Evolutionary conservation across 2,113 vertebrate genomes (phyloP).

Genomic region (Zosterops pallidus): DNA sequence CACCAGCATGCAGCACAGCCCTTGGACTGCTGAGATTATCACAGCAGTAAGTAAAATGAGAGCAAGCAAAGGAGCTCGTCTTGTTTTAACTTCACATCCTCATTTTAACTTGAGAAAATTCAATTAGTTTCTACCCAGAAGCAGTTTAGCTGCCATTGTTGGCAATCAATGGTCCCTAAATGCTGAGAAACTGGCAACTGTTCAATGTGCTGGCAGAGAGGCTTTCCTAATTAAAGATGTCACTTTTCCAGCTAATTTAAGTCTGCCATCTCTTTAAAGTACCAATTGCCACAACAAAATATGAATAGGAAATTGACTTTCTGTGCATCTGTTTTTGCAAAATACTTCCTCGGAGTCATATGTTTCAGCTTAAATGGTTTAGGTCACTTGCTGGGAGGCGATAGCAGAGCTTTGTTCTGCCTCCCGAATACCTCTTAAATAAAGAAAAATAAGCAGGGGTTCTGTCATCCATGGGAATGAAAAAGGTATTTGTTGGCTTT

Average conservation of each 20-base stretch:
- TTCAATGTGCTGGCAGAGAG: slow-evolving; percentile 60
- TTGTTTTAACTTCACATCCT: slow-evolving; percentile 57
- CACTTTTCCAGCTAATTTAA: slow-evolving; percentile 67
- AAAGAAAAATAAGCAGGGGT: neutral
- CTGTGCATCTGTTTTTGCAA: slow-evolving; percentile 68
- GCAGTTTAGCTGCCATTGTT: slow-evolving; percentile 64
- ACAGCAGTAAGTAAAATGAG: slow-evolving; percentile 3
- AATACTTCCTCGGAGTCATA: slow-evolving; percentile 64
- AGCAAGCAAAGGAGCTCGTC: neutral
- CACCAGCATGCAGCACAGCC: neutral
- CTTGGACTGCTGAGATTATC: neutral
- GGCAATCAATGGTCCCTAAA: slow-evolving; percentile 70
- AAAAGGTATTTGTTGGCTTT: neutral
- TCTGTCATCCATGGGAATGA: neutral
- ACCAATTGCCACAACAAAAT: slow-evolving; percentile 67
- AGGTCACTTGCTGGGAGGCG: slow-evolving; percentile 40
- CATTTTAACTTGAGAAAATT: slow-evolving; percentile 62
- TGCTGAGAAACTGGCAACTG: slow-evolving; percentile 67
- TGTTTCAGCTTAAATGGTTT: slow-evolving; percentile 56
- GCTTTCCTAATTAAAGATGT: slow-evolving; percentile 76
- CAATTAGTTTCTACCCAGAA: slow-evolving; percentile 68
- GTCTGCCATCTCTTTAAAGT: slow-evolving; percentile 64
- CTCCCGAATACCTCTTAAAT: neutral
- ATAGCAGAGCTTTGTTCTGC: slow-evolving; percentile 13
- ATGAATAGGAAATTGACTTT: slow-evolving; percentile 69